Evolutionary conservation across 2,797 vertebrate genomes (phyloP).

Genomic region (Lacerta bilineata): DNA sequence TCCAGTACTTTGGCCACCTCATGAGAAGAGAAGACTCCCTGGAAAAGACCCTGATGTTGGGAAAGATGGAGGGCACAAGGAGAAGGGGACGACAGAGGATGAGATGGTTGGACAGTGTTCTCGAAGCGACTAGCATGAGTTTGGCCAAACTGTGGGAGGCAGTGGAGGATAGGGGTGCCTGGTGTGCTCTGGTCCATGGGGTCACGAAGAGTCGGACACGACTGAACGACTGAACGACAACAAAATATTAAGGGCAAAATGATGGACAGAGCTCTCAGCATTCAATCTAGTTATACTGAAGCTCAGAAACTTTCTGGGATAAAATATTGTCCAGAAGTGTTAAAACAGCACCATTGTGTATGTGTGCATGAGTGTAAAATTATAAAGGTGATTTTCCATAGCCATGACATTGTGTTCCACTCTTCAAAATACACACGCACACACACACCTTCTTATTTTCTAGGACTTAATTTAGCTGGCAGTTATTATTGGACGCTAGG

Average conservation of each 20-base stretch:
- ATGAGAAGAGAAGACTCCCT: too few relatives aligned
- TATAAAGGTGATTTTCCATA: slow-evolving; percentile 39
- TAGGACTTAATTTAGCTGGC: slow-evolving; percentile 22
- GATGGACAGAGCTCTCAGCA: background rate
- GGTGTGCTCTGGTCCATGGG: too few relatives aligned
- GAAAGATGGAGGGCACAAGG: too few relatives aligned
- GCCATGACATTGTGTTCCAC: background rate
- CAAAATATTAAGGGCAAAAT: background rate
- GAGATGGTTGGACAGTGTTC: too few relatives aligned
- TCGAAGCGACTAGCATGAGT: too few relatives aligned
- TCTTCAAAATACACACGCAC: background rate
- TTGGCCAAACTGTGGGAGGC: too few relatives aligned
- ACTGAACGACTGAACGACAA: too few relatives aligned
- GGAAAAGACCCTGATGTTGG: too few relatives aligned
- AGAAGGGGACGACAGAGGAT: too few relatives aligned
- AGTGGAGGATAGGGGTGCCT: too few relatives aligned
- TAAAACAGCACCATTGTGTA: background rate
- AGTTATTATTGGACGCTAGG: slow-evolving; percentile 16
- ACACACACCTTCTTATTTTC: slow-evolving; percentile 48
- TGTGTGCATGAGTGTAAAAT: background rate
- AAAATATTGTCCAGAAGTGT: background rate
- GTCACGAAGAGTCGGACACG: too few relatives aligned
- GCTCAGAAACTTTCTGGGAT: background rate
- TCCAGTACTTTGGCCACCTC: too few relatives aligned
- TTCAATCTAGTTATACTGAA: background rate